phyloP scores from a whole-genome alignment of 2,797 vertebrate species.

The Thaleichthys pacificus region DNA sequence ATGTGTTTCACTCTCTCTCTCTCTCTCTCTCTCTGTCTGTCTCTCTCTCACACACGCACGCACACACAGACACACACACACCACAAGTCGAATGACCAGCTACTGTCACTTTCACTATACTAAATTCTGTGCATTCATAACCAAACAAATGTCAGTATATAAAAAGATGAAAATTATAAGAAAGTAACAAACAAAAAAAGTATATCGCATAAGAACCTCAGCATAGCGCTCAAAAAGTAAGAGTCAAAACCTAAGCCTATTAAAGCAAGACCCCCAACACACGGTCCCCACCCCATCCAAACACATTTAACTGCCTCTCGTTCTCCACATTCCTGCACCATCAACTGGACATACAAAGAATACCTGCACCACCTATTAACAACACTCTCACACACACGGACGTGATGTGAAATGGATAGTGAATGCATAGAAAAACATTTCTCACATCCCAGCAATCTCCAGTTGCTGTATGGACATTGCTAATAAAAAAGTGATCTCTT shows the following conservation, averaged over 20 bases:
- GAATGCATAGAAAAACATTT: conserved; percentile 26
- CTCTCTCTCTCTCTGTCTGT: conserved; percentile 34
- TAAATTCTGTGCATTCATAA: not conserved
- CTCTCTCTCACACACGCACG: conserved; percentile 1
- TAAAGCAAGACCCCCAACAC: no score
- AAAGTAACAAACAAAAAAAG: not conserved
- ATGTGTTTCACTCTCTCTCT: conserved; percentile 28
- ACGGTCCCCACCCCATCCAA: not conserved
- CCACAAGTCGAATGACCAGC: not conserved
- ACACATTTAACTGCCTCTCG: conserved; percentile 46
- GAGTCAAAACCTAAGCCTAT: no score
- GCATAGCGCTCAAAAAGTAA: no score
- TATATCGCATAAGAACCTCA: no score
- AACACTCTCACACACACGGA: conserved; percentile 27
- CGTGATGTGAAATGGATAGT: conserved; percentile 21
- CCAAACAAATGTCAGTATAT: not conserved
- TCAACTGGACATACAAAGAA: conserved; percentile 56
- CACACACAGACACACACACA: conserved; percentile 1
- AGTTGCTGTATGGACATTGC: conserved; percentile 9
- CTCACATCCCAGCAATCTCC: conserved; percentile 11
- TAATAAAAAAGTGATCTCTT: not conserved
- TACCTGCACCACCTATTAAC: conserved; percentile 32
- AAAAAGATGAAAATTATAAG: not conserved
- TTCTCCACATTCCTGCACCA: conserved; percentile 52
- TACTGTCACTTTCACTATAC: no score